phyloP scores from a whole-genome alignment of 2,888 invertebrate genomes.

The Eupithecia centaureata region DNA sequence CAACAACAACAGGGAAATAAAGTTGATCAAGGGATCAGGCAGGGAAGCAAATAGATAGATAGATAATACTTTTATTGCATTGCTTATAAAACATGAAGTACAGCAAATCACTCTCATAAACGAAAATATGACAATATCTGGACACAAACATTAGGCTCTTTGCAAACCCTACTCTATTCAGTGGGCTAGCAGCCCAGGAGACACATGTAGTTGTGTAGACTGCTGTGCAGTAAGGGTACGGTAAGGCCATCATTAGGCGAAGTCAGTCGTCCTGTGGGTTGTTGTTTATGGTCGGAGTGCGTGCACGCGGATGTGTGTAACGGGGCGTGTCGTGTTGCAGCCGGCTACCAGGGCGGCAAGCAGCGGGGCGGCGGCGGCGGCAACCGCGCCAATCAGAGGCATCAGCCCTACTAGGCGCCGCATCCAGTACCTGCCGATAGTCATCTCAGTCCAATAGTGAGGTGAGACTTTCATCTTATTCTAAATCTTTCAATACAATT shows the following conservation, averaged over 20 bases:
- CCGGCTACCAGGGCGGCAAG: conserved; percentile 92
- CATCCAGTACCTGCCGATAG: conserved; percentile 74
- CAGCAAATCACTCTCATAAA: no score
- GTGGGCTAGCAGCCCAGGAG: neutral
- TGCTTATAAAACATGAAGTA: no score
- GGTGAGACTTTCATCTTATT: conserved; percentile 54
- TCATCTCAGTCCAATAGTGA: conserved; percentile 81
- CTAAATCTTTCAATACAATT: neutral
- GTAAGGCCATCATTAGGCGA: neutral
- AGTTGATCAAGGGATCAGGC: neutral
- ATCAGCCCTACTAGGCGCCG: conserved; percentile 90
- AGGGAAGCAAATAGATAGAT: neutral
- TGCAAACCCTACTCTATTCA: neutral
- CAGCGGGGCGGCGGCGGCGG: conserved; percentile 90
- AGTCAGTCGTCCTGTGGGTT: neutral
- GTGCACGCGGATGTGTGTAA: conserved; percentile 21
- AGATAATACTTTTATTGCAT: no score
- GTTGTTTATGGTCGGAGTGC: neutral
- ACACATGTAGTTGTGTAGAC: neutral
- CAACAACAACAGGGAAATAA: conserved; percentile 18
- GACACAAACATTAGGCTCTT: no score
- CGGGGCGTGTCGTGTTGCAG: conserved; percentile 63
- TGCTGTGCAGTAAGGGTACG: neutral
- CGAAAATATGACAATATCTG: no score
- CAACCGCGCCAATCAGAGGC: conserved; percentile 92